Conservation (phyloP, 2,113 vertebrate species). For the Motacilla tschutschensis region DNA sequence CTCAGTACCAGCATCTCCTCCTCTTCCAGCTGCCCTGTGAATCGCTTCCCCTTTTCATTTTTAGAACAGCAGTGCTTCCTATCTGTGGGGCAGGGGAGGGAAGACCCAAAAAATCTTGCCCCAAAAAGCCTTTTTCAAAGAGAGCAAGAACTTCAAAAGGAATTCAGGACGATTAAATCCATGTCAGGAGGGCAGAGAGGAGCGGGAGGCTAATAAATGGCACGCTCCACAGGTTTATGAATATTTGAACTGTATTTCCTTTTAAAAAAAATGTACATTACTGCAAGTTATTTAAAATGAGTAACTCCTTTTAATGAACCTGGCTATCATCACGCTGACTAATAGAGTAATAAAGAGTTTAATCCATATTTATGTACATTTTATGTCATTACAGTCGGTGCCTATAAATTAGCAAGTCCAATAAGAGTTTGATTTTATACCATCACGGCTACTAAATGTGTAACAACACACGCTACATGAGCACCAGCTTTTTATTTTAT, state of each 20-base stretch:
- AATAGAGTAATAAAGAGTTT: not conserved
- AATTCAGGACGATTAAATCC: not conserved
- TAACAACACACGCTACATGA: not conserved
- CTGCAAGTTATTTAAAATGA: not conserved
- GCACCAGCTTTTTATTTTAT: not conserved
- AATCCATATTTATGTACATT: constrained; percentile 32
- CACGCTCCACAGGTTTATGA: not conserved
- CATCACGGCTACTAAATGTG: not conserved
- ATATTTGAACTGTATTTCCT: constrained; percentile 1
- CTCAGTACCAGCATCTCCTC: not conserved
- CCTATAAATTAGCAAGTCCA: constrained; percentile 24
- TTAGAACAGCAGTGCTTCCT: not conserved
- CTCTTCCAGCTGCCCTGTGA: not conserved
- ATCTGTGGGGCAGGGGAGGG: not conserved
- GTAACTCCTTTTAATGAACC: constrained; percentile 23
- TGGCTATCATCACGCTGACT: not conserved
- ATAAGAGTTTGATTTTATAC: constrained; percentile 2
- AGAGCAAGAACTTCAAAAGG: not conserved
- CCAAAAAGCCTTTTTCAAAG: not conserved
- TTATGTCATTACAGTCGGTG: not conserved
- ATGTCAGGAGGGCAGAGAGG: not conserved
- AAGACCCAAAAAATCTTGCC: not conserved
- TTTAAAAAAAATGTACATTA: not conserved
- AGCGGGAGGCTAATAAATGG: not conserved
- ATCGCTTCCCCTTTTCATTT: not conserved